Base-by-base conservation (phyloP, 2,888 invertebrate genomes). In the Callimorpha dominula region DNA sequence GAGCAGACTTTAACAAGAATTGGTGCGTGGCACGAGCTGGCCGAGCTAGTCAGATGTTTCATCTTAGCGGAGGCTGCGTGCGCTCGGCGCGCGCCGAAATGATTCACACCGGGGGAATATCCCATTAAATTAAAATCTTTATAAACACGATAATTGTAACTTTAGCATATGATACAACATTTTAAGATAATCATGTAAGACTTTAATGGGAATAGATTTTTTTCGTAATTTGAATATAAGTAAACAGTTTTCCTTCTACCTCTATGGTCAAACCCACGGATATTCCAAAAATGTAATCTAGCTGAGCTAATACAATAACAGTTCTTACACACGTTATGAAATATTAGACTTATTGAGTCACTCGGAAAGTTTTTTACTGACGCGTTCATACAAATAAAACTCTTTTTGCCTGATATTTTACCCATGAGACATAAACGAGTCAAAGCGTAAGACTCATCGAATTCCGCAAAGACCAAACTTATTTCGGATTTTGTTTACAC, bases 251-350 rank as follows among this genome's bases (percentile, higher is more conserved):
- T 74, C 72, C 73, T 76, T 67, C 65, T 73, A 71, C 62, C 14
- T 46, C 7, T 20, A 31, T 43, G 71, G 57, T 69, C 72, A 75
- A 73, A 75, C 64, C 66, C 40, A 65, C 40, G 76, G 75, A 74
- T 75, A 74, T 77, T 74, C 78, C 78, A 50, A 72, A 72, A 63
- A 11, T 71, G 20, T 72, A 60, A 75, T 65, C 62, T 65, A 68
- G 43, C 66, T 20, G 12, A 62, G 68, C 52, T 71, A 40, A 64
- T 63, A 66, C 57, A 72, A 64, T 42, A 31, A 64, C n/a, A 65
- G 46, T 31, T 62, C 70, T 68, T 65, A 62, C 62, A 70, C 17
- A 62, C 43, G 50, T 73, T 73, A 71, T 70, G 66, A 73, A 73
- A 76, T 57, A 66, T 42, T 50, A 64, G 46, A 46, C 11, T 15